A percentile compares a stretch with the other conserved stretches of the same genome.
Conservation (phyloP, 2,888 invertebrate species). For the Drosophila pullipes region DNA sequence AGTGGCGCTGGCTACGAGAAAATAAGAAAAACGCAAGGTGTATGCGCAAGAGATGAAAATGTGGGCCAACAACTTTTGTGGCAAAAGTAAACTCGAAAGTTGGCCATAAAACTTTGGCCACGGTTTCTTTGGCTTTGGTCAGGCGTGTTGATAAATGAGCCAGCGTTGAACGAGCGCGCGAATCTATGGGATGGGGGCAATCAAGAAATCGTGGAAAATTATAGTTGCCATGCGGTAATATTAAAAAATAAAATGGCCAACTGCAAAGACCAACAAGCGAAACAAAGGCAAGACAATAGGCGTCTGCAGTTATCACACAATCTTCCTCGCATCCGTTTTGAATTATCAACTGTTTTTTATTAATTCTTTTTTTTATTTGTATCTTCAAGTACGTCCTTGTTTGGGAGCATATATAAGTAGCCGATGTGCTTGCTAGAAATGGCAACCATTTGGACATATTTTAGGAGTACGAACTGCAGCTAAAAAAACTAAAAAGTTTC, state of each 20-base stretch:
- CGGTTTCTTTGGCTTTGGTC: slow-evolving; percentile 64
- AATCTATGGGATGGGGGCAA: slow-evolving; percentile 55
- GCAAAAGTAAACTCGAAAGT: slow-evolving; percentile 69
- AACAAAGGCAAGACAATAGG: slow-evolving; percentile 45
- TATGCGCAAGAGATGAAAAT: slow-evolving; percentile 59
- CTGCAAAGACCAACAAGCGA: slow-evolving; percentile 44
- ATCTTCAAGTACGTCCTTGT: slow-evolving; percentile 26
- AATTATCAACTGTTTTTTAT: slow-evolving; percentile 41
- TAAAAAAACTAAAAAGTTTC: slow-evolving; percentile 7
- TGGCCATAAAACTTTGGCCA: slow-evolving; percentile 78
- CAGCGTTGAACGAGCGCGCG: slow-evolving; percentile 27
- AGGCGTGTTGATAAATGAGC: slow-evolving; percentile 75
- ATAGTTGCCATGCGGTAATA: slow-evolving; percentile 66
- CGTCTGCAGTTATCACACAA: slow-evolving; percentile 41
- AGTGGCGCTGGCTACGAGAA: slow-evolving; percentile 59
- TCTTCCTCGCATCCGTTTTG: slow-evolving; percentile 16
- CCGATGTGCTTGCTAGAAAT: slow-evolving; percentile 31
- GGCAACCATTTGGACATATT: slow-evolving; percentile 25
- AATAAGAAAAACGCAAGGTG: slow-evolving; percentile 59
- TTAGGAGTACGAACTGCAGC: slow-evolving; percentile 46
- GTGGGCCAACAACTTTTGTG: slow-evolving; percentile 53
- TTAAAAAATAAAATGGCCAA: slow-evolving; percentile 48
- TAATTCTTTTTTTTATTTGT: slow-evolving; percentile 25
- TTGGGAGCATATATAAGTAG: neutral
- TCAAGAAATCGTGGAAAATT: slow-evolving; percentile 78